Evolutionary conservation across 2,888 invertebrate species (phyloP).

Genomic region (Coelinius sp.): DNA sequence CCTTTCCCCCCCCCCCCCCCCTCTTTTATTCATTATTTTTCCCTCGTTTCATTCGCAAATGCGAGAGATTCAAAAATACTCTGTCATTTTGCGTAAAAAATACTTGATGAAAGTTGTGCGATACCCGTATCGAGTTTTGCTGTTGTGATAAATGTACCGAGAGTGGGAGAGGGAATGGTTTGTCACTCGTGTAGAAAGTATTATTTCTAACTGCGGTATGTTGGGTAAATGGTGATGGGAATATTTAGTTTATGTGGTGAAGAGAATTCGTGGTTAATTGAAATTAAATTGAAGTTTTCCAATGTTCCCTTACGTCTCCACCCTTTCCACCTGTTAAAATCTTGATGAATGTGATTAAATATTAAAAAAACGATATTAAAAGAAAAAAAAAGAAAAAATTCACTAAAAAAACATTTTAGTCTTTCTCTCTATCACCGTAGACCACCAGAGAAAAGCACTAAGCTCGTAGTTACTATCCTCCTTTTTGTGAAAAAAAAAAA

Average conservation of each 20-base stretch:
- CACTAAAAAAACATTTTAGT: conserved; percentile 25
- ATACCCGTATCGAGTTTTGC: neutral
- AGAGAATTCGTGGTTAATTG: neutral
- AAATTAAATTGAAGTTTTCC: neutral
- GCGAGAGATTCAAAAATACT: neutral
- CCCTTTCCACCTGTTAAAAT: too few relatives aligned
- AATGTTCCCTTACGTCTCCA: neutral
- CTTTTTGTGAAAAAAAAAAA: conserved; percentile 50
- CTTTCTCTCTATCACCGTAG: conserved; percentile 2
- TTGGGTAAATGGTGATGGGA: conserved; percentile 33
- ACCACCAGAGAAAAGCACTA: conserved; percentile 5
- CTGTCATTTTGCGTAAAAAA: neutral
- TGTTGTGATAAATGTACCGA: neutral
- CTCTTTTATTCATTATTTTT: neutral
- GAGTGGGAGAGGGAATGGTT: conserved; percentile 9
- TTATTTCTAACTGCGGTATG: conserved; percentile 25
- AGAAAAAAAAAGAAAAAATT: neutral
- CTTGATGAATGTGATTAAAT: too few relatives aligned
- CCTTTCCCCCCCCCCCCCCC: conserved; percentile 21
- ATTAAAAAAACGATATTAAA: neutral
- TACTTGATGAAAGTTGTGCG: conserved; percentile 11
- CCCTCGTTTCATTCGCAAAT: neutral
- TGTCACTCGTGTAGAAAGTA: conserved; percentile 25
- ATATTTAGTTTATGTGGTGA: neutral
- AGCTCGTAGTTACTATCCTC: neutral